A percentile compares a stretch with the other conserved stretches of the same genome.
Conservation (phyloP, 2,113 vertebrate genomes). For the Tetrao urogallus region DNA sequence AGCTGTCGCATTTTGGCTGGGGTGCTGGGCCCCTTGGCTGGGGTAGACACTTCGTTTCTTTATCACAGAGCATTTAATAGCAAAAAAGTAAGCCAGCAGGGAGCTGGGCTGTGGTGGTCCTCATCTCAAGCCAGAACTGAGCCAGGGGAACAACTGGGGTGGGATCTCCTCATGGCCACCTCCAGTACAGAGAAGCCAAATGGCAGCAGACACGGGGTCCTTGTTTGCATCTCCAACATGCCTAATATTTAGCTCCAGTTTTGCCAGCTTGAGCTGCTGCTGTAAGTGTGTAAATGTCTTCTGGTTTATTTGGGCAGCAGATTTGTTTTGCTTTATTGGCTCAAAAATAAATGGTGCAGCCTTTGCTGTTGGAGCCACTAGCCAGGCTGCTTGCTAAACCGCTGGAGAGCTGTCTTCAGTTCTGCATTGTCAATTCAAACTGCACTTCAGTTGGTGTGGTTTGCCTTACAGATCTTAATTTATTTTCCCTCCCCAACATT, state of each 20-base stretch:
- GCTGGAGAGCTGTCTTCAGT: not conserved
- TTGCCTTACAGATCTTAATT: not conserved
- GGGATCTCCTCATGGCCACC: not conserved
- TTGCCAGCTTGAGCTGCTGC: not conserved
- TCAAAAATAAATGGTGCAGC: not conserved
- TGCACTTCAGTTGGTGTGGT: not conserved
- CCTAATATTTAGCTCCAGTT: not conserved
- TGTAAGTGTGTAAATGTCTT: not conserved
- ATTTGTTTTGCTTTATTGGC: conserved; percentile 2
- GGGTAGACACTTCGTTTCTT: not conserved
- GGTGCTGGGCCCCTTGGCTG: not conserved
- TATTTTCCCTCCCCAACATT: rapidly evolving
- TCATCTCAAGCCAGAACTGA: not conserved
- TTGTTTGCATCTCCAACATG: not conserved
- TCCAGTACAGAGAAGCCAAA: rapidly evolving
- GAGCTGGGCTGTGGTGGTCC: not conserved
- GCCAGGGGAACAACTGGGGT: rapidly evolving
- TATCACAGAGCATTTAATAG: not conserved
- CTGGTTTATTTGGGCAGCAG: not conserved
- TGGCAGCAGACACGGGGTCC: not conserved
- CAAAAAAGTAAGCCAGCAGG: not conserved
- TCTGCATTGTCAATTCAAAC: not conserved
- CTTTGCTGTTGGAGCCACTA: not conserved
- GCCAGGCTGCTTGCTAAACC: not conserved
- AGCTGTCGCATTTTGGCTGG: not conserved